Evolutionary conservation across 2,113 vertebrate species (phyloP).

Genomic region (Merops nubicus): DNA sequence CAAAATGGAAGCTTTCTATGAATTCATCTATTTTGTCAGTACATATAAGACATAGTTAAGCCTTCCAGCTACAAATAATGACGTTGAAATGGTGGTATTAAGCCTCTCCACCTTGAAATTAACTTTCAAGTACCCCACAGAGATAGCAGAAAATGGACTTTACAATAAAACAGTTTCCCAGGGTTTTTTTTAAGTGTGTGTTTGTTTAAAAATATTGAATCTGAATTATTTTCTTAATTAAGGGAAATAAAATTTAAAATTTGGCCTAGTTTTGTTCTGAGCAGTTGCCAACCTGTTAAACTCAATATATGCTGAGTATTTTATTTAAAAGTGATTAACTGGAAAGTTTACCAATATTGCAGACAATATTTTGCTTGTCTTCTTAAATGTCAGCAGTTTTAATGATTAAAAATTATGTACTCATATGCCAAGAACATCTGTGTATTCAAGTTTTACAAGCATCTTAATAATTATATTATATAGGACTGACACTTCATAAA

Average conservation of each 20-base stretch:
- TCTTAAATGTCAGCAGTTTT: conserved; percentile 31
- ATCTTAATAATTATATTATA: background rate
- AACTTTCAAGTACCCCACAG: conserved; percentile 33
- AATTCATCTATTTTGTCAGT: conserved; percentile 45
- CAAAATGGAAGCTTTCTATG: conserved; percentile 43
- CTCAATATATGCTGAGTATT: conserved; percentile 49
- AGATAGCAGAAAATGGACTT: background rate
- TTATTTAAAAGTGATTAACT: conserved; percentile 62
- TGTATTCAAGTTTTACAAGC: background rate
- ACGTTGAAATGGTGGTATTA: conserved; percentile 46
- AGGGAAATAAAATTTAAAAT: conserved; percentile 52
- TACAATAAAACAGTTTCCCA: conserved; percentile 26
- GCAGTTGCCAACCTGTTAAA: conserved; percentile 37
- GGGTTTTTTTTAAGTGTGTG: conserved; percentile 9
- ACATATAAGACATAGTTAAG: conserved; percentile 1
- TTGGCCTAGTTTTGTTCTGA: conserved; percentile 36
- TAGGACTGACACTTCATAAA: background rate
- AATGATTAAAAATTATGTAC: conserved; percentile 3
- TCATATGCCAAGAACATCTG: background rate
- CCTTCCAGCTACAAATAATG: conserved; percentile 8
- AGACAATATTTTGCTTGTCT: conserved; percentile 31
- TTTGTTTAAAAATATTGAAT: conserved; percentile 46
- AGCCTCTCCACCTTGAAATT: conserved; percentile 41
- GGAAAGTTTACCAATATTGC: conserved; percentile 12
- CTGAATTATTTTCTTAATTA: conserved; percentile 55